These are phyloP conservation scores for Drosophila ambigua DNA, from an alignment of 1,140 invertebrate genomes.

Conservation along the genomic window DNA sequence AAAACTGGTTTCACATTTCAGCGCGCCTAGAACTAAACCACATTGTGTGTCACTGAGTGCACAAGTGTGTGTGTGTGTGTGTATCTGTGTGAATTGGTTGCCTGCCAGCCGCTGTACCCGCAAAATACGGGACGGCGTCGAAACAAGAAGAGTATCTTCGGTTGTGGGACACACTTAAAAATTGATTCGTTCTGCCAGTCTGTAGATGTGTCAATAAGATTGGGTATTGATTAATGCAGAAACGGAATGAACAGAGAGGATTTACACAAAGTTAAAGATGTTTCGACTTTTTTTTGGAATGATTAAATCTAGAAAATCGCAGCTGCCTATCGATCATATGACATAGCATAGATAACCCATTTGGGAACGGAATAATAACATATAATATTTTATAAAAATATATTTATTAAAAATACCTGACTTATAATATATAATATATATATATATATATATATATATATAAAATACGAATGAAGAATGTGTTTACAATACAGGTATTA, in stretches of 20 bases:
- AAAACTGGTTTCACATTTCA: slow-evolving; percentile 75
- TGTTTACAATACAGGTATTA: too few species aligned
- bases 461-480: too few species aligned
- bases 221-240: too few species aligned
- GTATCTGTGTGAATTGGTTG: slow-evolving; percentile 30
- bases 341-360: too few species aligned
- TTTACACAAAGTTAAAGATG: not conserved
- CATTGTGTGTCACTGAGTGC: slow-evolving; percentile 6
- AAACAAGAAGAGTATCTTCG: slow-evolving; percentile 16
- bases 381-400: too few species aligned
- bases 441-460: too few species aligned
- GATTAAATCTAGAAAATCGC: too few species aligned
- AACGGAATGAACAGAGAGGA: not conserved
- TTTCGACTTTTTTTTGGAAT: too few species aligned
- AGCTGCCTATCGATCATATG: too few species aligned
- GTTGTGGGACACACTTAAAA: not conserved
- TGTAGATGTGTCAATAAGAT: too few species aligned
- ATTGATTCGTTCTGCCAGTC: not conserved
- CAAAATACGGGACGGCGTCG: slow-evolving; percentile 39
- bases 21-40: slow-evolving; percentile 67
- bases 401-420: not conserved
- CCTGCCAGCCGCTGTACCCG: slow-evolving; percentile 38
- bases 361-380: too few species aligned
- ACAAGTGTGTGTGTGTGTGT: slow-evolving; percentile 1
- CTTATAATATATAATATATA: too few species aligned